These are phyloP conservation scores for Atrichornis clamosus DNA, from an alignment of 2,113 vertebrate species.

Conservation along the genomic window DNA sequence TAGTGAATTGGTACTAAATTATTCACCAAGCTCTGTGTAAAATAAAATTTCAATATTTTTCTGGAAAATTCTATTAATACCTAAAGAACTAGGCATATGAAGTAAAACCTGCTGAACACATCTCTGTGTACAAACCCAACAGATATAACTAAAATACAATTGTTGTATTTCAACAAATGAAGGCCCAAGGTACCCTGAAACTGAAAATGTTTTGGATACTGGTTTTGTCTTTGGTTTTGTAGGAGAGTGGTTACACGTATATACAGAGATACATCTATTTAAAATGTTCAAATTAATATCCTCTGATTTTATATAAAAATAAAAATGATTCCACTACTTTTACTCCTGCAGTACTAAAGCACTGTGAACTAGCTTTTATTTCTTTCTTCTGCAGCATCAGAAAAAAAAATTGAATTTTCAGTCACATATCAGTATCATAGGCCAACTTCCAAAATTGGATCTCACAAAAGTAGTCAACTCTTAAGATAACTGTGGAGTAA, in stretches of 20 bases:
- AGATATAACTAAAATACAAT: neutral
- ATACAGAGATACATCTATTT: neutral
- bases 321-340: neutral
- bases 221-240: neutral
- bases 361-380: neutral
- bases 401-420: neutral
- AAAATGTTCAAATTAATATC: neutral
- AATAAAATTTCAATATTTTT: neutral
- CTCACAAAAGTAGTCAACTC: neutral
- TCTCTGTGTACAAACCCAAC: neutral
- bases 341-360: neutral
- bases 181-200: neutral
- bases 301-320: neutral
- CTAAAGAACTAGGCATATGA: neutral
- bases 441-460: neutral
- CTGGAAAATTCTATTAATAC: neutral
- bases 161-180: neutral
- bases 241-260: neutral
- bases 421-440: neutral
- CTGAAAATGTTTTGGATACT: neutral
- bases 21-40: neutral
- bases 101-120: neutral
- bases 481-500: neutral
- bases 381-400: neutral
- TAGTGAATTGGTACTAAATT: conserved; percentile 3